Conservation (phyloP, 2,888 invertebrate genomes). For the Diarsia rubi region DNA sequence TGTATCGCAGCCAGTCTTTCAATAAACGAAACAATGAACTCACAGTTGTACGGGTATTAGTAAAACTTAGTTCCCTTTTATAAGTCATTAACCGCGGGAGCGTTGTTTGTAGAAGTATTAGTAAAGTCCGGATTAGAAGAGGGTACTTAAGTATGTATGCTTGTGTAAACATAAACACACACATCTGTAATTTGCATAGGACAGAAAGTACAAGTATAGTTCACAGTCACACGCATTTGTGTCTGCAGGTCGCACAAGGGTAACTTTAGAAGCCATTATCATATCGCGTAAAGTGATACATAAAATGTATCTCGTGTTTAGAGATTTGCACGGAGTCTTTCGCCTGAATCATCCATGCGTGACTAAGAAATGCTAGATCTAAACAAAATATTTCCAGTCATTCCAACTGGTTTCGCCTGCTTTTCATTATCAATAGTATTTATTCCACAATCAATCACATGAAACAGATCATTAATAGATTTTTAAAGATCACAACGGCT, state of each 20-base stretch:
- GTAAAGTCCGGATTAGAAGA: slow-evolving; percentile 38
- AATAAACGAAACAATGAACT: slow-evolving; percentile 32
- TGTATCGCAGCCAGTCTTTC: slow-evolving; percentile 3
- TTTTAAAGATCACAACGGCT: slow-evolving; percentile 46
- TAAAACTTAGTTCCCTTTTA: slow-evolving; percentile 52
- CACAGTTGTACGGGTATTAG: slow-evolving; percentile 41
- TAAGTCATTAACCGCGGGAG: slow-evolving; percentile 30
- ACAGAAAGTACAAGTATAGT: slow-evolving; percentile 40
- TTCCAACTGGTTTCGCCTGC: slow-evolving; percentile 31
- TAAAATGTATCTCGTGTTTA: slow-evolving; percentile 24
- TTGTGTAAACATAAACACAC: slow-evolving; percentile 30
- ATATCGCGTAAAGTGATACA: slow-evolving; percentile 36
- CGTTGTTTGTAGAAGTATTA: slow-evolving; percentile 32
- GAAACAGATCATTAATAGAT: slow-evolving; percentile 46
- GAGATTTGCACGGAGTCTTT: slow-evolving; percentile 22
- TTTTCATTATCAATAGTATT: slow-evolving; percentile 40
- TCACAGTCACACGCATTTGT: slow-evolving; percentile 36
- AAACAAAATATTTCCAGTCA: slow-evolving; percentile 30
- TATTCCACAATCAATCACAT: slow-evolving; percentile 39
- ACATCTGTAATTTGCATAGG: slow-evolving; percentile 30
- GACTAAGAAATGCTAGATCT: slow-evolving; percentile 6
- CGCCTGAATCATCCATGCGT: slow-evolving; percentile 40
- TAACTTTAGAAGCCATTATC: slow-evolving; percentile 36
- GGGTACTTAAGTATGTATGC: slow-evolving; percentile 28
- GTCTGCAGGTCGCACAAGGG: slow-evolving; percentile 22